These are phyloP conservation scores for Eospalax fontanierii DNA, from an alignment of 2,797 vertebrate species.

Conservation along the genomic window DNA sequence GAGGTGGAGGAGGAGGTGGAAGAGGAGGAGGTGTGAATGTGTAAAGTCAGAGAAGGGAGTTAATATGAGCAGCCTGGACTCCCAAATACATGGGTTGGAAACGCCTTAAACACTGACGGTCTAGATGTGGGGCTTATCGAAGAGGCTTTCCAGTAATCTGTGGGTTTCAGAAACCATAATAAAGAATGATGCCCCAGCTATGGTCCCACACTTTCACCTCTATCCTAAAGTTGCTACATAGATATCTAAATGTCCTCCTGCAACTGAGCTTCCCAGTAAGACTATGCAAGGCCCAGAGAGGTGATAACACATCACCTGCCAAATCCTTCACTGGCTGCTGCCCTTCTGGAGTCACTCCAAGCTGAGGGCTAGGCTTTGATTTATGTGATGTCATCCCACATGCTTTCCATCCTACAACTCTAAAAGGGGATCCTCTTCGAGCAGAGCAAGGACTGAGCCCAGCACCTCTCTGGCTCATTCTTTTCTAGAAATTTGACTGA, in stretches of 20 bases:
- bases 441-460: background rate
- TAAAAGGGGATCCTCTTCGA: background rate
- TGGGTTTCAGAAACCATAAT: background rate
- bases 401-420: background rate
- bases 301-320: background rate
- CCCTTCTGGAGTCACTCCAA: background rate
- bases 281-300: background rate
- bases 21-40: too few species aligned
- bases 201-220: background rate
- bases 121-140: background rate
- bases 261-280: background rate
- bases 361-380: background rate
- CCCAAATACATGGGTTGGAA: background rate
- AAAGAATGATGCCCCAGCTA: background rate
- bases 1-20: background rate
- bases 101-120: background rate
- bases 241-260: background rate
- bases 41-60: background rate
- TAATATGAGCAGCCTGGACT: background rate
- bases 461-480: background rate
- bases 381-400: background rate
- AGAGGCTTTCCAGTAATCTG: background rate
- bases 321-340: background rate
- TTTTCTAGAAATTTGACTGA: background rate
- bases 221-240: fast-evolving